These are phyloP conservation scores for Microctonus aethiopoides DNA, from an alignment of 2,888 invertebrate genomes.

Conservation along the genomic window DNA sequence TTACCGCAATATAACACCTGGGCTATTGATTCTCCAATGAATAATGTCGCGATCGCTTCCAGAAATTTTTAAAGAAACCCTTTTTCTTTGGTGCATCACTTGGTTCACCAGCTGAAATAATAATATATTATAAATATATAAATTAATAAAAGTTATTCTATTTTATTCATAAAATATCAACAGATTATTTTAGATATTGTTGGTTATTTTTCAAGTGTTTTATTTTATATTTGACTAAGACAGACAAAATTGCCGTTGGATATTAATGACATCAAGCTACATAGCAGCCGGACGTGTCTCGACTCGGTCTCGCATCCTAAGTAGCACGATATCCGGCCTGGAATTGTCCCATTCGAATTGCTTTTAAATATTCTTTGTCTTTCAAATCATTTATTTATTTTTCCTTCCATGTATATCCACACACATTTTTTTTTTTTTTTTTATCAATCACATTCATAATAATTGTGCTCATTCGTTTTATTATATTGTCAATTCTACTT, in stretches of 20 bases:
- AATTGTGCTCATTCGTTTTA: not conserved
- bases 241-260: not conserved
- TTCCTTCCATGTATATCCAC: not conserved
- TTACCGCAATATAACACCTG: constrained; percentile 53
- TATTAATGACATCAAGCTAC: constrained; percentile 14
- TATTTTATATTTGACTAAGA: not conserved
- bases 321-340: constrained; percentile 55
- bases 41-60: constrained; percentile 89
- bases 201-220: not conserved
- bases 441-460: not conserved
- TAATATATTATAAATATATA: not conserved
- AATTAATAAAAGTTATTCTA: constrained; percentile 22
- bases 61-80: constrained; percentile 89
- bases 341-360: constrained; percentile 26
- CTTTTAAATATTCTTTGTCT: constrained; percentile 14
- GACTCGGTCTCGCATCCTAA: constrained; percentile 50
- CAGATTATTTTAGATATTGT: not conserved
- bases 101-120: constrained; percentile 74
- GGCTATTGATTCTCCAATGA: constrained; percentile 87
- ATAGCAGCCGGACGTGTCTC: constrained; percentile 36
- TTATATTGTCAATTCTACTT: not conserved
- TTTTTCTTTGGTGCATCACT: constrained; percentile 82
- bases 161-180: not conserved
- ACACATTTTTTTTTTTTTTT: not conserved
- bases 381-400: not conserved